phyloP scores from a whole-genome alignment of 2,113 vertebrate genomes.

The Turdus rufiventris region DNA sequence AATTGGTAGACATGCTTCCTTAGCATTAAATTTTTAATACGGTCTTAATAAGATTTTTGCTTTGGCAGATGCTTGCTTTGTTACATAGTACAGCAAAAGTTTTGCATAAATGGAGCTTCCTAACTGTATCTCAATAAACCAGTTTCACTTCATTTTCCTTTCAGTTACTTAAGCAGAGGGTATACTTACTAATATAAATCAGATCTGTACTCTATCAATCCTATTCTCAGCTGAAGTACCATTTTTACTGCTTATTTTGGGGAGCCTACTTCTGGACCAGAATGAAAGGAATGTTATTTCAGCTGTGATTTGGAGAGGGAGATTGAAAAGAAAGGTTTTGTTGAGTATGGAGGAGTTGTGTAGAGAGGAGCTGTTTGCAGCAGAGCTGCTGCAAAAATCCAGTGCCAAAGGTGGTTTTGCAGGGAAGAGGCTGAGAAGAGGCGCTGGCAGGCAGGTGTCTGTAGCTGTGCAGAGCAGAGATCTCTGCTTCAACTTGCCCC shows the following conservation, averaged over 20 bases:
- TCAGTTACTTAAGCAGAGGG: neutral
- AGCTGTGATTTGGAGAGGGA: neutral
- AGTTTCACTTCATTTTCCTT: neutral
- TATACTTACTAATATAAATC: neutral
- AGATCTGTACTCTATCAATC: neutral
- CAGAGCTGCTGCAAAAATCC: neutral
- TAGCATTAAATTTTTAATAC: neutral
- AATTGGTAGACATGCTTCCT: neutral
- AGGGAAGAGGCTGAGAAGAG: neutral
- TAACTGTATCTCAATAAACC: neutral
- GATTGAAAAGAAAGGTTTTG: neutral
- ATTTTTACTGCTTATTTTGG: neutral
- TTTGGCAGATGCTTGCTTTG: neutral
- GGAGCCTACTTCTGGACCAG: neutral
- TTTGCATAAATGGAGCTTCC: neutral
- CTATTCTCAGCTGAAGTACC: neutral
- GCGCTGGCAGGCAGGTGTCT: neutral
- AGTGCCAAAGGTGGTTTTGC: neutral
- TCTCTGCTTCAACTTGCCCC: accelerated
- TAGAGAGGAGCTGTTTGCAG: neutral
- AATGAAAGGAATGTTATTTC: neutral
- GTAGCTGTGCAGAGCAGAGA: neutral
- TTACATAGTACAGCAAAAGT: neutral
- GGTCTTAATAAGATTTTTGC: neutral
- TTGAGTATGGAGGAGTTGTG: neutral